Conservation (phyloP, 2,113 vertebrate species). For the Chiloscyllium plagiosum region DNA sequence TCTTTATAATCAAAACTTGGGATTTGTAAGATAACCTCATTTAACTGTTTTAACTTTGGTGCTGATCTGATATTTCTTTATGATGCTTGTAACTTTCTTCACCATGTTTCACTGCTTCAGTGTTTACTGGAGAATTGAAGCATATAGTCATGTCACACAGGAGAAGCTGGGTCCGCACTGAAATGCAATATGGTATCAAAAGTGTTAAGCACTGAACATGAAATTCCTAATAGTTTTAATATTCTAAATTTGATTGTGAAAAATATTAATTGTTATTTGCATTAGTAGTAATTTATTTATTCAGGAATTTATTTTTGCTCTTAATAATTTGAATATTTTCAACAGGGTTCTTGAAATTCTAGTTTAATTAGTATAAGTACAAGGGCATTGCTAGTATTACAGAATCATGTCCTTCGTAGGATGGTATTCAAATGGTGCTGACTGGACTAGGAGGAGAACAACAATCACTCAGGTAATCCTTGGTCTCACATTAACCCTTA, state of each 20-base stretch:
- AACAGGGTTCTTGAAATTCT: background rate
- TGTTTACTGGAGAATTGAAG: slow-evolving; percentile 15
- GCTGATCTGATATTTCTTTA: background rate
- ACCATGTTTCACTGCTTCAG: background rate
- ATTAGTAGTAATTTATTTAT: background rate
- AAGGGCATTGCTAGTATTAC: background rate
- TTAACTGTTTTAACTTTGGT: background rate
- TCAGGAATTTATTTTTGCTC: background rate
- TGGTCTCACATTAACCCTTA: background rate
- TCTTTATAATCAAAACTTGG: background rate
- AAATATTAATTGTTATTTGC: background rate
- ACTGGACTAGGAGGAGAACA: background rate
- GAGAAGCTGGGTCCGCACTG: slow-evolving; percentile 22
- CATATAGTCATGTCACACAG: slow-evolving; percentile 27
- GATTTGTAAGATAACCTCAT: background rate
- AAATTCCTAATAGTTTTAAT: background rate
- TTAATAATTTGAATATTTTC: background rate
- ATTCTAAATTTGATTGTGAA: background rate
- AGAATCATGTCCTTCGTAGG: background rate
- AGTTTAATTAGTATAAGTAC: background rate
- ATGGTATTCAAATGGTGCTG: background rate
- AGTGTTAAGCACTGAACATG: background rate
- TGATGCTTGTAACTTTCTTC: slow-evolving; percentile 15
- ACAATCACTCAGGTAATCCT: background rate
- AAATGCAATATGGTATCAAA: background rate